A percentile compares a stretch with the other conserved stretches of the same genome.
Evolutionary conservation across 2,113 vertebrate genomes (phyloP).

Genomic region (Mesitornis unicolor): DNA sequence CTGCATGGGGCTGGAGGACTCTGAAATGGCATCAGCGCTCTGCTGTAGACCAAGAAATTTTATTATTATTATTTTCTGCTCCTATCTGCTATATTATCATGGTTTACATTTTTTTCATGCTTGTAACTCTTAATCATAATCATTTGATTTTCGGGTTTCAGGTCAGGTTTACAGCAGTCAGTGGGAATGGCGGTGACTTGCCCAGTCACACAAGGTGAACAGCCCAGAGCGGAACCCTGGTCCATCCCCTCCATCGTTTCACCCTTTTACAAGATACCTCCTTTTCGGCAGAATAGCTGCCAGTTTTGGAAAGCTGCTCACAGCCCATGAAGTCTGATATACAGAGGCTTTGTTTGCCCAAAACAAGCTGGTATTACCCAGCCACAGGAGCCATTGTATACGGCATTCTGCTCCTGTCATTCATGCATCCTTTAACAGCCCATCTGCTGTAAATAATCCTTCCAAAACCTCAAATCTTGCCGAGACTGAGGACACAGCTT

Average conservation of each 20-base stretch:
- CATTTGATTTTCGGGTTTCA: neutral
- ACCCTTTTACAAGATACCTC: neutral
- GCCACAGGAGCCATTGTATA: accelerated
- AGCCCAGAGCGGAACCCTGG: neutral
- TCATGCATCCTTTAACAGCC: neutral
- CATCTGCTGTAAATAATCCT: neutral
- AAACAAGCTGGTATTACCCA: neutral
- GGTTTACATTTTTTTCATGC: neutral
- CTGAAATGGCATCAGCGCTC: neutral
- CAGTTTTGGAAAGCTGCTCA: neutral
- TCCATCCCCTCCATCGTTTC: neutral
- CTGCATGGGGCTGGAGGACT: neutral
- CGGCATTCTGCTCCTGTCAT: neutral
- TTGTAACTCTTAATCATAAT: neutral
- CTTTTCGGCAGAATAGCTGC: neutral
- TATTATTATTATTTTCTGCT: neutral
- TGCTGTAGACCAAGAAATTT: neutral
- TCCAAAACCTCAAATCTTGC: neutral
- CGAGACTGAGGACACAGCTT: neutral
- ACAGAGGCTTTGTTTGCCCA: neutral
- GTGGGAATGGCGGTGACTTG: accelerated
- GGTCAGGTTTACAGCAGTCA: neutral
- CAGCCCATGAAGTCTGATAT: neutral
- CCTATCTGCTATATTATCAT: neutral
- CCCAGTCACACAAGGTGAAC: neutral